These are phyloP conservation scores for Sciurus vulgaris DNA, from an alignment of 2,797 vertebrate species.

Conservation along the genomic window DNA sequence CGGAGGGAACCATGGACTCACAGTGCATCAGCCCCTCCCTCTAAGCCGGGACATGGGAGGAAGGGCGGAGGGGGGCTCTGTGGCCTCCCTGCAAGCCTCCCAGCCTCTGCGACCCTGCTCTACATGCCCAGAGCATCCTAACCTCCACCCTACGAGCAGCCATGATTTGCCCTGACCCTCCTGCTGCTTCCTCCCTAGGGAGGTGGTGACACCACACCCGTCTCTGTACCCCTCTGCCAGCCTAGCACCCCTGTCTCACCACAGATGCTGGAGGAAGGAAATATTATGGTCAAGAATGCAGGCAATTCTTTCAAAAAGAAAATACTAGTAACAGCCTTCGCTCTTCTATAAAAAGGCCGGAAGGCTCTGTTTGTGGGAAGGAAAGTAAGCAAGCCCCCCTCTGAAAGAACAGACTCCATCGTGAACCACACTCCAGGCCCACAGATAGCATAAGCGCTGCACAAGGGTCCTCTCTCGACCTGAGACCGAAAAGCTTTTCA, in stretches of 20 bases:
- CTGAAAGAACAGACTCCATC: constrained; percentile 66
- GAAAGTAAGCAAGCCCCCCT: constrained; percentile 63
- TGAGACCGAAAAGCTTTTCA: constrained; percentile 82
- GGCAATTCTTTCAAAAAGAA: constrained; percentile 50
- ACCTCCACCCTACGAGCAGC: background rate
- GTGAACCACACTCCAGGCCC: constrained; percentile 60
- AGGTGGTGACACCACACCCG: accelerated
- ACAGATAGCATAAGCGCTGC: constrained; percentile 68
- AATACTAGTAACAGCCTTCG: constrained; percentile 25
- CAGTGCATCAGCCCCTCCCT: background rate
- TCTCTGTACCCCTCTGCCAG: background rate
- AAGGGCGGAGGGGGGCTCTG: background rate
- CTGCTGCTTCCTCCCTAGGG: background rate
- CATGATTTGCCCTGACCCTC: too few species aligned
- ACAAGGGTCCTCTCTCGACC: constrained; percentile 81
- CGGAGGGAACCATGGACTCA: background rate
- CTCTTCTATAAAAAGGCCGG: constrained; percentile 68
- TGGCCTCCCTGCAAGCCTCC: too few species aligned
- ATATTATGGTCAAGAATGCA: constrained; percentile 3
- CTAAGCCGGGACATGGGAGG: background rate
- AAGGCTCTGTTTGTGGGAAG: constrained; percentile 73
- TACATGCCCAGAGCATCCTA: background rate
- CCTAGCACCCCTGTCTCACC: background rate
- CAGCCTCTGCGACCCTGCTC: background rate
- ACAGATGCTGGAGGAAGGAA: background rate